Evolutionary conservation across 2,113 vertebrate genomes (phyloP), one percentile per base, ranked within the genome.

Genomic region (Psilopsiagon aymara): DNA sequence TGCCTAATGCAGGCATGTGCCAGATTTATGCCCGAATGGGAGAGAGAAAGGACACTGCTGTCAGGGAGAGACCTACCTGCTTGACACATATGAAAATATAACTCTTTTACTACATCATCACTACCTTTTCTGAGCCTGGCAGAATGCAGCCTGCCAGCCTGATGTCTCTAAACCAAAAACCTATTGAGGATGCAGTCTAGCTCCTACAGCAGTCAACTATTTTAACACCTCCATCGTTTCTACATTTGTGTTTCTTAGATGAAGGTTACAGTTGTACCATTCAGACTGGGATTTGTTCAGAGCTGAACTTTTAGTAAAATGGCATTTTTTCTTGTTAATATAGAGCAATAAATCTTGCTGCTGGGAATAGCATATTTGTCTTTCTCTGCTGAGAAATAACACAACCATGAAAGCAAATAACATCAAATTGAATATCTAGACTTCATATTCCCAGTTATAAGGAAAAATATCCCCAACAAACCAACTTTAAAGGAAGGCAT

Each of bases 1-100:
- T 39, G 60, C 41, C 35, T 2, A 1, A 21, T 4, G 6, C 12
- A 20, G 52, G 62, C 24, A 31, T 9, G 2, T 0, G 1, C n/a
- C 63, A 63, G 59, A 20, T 25, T 3, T 37, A n/a, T 3, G 43
- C 37, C 39, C 44, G 11, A 2, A 10, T 25, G 12, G 57, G 13
- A 44, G 25, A 51, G 6, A 60, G 46, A 21, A 70, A 28, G 31
- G 53, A 24, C 11, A 0, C 21, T 47, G 43, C 39, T 44, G 27
- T 3, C 83, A n/a, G 66, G 47, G 19, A 20, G 35, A 76, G 19
- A 49, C 35, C 59, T 63, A 16, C 23, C 29, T 62, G 47, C 47
- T 6, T 19, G 1, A 49, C 33, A 6, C 17, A 1, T 33, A 13
- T 2, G 7, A 55, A 76, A 41, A 62, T 4, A 15, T 0, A 23